These are phyloP conservation scores for Synanthedon tipuliformis DNA, from an alignment of 2,888 invertebrate species.

Conservation along the genomic window DNA sequence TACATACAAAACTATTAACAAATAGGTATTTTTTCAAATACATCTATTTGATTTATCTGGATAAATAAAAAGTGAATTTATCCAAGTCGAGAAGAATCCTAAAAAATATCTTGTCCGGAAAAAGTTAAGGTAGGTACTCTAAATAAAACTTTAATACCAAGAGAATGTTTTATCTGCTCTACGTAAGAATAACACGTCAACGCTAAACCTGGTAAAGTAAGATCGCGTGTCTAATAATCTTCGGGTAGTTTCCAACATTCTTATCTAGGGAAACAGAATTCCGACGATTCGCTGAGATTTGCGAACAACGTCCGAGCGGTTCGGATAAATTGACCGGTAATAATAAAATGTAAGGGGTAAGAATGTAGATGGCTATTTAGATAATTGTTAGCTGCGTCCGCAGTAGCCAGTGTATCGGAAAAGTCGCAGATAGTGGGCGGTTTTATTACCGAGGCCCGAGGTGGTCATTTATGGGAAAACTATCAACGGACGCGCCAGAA, in stretches of 20 bases:
- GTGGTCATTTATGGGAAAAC: constrained; percentile 66
- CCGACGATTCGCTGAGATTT: constrained; percentile 52
- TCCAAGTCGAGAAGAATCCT: too few species aligned
- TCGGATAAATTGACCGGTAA: constrained; percentile 70
- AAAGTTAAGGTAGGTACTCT: too few species aligned
- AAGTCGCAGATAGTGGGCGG: constrained; percentile 47
- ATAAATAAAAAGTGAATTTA: too few species aligned
- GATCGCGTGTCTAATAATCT: constrained; percentile 17
- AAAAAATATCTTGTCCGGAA: too few species aligned
- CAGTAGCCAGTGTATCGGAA: constrained; percentile 64
- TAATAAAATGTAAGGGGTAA: constrained; percentile 71
- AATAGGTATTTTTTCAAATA: too few species aligned
- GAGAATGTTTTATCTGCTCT: too few species aligned
- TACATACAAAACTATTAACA: too few species aligned
- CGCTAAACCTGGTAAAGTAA: too few species aligned
- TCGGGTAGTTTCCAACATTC: constrained; percentile 32
- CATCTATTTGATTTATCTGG: too few species aligned
- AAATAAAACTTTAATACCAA: too few species aligned
- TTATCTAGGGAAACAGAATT: constrained; percentile 56
- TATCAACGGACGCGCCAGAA: constrained; percentile 35
- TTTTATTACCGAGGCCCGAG: constrained; percentile 57
- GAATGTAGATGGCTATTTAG: constrained; percentile 72
- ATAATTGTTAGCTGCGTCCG: constrained; percentile 66
- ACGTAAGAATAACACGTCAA: too few species aligned
- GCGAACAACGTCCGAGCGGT: constrained; percentile 33